Percentiles rank a stretch among this genome's conserved stretches.
Conservation (phyloP, 2,797 vertebrate species). For the Sebastes iracundus region DNA sequence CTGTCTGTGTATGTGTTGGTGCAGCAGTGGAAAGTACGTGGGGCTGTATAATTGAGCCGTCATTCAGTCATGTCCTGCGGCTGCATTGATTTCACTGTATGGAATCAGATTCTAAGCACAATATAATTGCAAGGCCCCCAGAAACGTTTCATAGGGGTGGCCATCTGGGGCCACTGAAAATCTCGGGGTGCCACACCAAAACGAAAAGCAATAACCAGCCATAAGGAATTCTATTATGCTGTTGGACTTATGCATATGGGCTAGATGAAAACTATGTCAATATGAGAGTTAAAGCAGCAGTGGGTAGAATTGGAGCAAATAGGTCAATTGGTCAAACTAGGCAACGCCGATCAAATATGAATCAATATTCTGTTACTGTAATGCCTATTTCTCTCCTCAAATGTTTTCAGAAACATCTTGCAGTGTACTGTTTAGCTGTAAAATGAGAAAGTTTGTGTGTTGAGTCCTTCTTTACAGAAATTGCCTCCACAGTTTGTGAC, state of each 20-base stretch:
- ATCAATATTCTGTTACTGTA: too few relatives aligned
- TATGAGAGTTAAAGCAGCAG: background rate
- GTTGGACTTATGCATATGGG: background rate
- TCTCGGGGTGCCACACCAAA: background rate
- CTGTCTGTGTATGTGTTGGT: background rate
- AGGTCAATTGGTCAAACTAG: too few relatives aligned
- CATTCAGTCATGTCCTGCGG: background rate
- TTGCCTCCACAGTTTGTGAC: too few relatives aligned
- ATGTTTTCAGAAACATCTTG: too few relatives aligned
- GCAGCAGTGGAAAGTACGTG: background rate
- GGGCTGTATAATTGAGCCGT: background rate
- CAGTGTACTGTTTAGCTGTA: too few relatives aligned
- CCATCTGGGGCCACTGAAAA: background rate
- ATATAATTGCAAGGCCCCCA: background rate
- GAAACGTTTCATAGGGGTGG: background rate
- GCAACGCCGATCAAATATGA: too few relatives aligned
- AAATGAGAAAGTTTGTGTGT: accelerated
- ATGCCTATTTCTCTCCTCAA: accelerated
- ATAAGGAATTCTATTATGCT: background rate
- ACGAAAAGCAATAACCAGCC: background rate
- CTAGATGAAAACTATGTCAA: background rate
- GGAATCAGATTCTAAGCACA: background rate
- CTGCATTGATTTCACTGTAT: background rate
- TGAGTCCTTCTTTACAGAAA: too few relatives aligned
- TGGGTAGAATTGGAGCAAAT: too few relatives aligned